Conservation (phyloP, 2,113 vertebrate species). For the Ciconia stormi region DNA sequence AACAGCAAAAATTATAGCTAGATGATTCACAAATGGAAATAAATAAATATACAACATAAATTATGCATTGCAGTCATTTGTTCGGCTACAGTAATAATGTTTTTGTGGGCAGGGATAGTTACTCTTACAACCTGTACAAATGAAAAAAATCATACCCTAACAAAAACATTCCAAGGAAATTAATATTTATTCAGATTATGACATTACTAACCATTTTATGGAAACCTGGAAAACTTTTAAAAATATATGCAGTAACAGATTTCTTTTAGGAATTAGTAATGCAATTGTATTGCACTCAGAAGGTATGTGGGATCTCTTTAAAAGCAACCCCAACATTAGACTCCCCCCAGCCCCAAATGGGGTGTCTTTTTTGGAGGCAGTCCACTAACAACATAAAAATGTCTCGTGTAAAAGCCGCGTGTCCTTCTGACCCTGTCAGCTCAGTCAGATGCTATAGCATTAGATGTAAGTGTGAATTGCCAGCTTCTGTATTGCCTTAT, state of each 20-base stretch:
- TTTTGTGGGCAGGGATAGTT: background rate
- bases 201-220: background rate
- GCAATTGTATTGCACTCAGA: background rate
- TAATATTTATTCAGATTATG: background rate
- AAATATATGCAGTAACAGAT: background rate
- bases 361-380: background rate
- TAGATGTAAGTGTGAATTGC: background rate
- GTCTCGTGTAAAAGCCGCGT: background rate
- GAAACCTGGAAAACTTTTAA: background rate
- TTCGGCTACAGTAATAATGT: background rate
- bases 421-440: background rate
- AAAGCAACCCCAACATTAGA: background rate
- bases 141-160: background rate
- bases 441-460: background rate
- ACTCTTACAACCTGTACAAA: background rate
- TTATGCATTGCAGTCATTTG: background rate
- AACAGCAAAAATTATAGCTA: background rate
- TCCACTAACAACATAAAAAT: background rate
- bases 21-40: background rate
- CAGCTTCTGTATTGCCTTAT: background rate
- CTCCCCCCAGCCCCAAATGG: background rate
- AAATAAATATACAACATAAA: constrained; percentile 5
- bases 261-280: background rate
- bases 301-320: background rate
- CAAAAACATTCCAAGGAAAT: background rate